Evolutionary conservation across 2,888 invertebrate species (phyloP).

Genomic region (Agonopterix heracliana): DNA sequence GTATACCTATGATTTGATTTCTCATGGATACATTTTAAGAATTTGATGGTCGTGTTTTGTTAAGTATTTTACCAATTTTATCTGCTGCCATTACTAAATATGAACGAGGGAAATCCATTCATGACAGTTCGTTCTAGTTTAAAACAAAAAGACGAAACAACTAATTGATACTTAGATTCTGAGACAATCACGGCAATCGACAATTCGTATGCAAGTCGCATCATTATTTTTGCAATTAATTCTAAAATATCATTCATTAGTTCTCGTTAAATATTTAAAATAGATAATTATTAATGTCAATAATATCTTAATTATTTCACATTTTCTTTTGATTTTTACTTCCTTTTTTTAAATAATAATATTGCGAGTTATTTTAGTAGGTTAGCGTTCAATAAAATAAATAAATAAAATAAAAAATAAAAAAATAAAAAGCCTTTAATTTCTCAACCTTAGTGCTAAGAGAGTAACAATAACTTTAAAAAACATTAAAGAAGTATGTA

Average conservation of each 20-base stretch:
- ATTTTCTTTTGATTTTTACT: neutral
- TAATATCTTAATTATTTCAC: constrained; percentile 35
- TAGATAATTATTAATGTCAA: constrained; percentile 35
- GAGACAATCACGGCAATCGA: constrained; percentile 53
- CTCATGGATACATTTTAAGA: too few species aligned
- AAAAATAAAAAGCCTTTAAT: too few species aligned
- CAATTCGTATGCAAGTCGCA: constrained; percentile 66
- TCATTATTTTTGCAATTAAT: constrained; percentile 49
- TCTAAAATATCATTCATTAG: constrained; percentile 65
- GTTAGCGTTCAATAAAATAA: too few species aligned
- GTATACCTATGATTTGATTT: too few species aligned
- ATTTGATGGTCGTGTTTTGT: too few species aligned
- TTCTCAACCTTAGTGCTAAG: too few species aligned
- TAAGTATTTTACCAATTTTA: too few species aligned
- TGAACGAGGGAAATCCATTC: constrained; percentile 38
- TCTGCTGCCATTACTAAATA: neutral
- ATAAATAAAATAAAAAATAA: too few species aligned
- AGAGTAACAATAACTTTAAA: too few species aligned
- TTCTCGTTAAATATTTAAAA: constrained; percentile 70
- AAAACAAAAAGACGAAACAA: constrained; percentile 30
- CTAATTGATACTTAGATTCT: constrained; percentile 30
- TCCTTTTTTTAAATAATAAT: too few species aligned
- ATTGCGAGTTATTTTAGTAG: too few species aligned
- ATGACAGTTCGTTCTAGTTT: constrained; percentile 21
- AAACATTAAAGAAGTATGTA: too few species aligned